Evolutionary conservation across 2,888 invertebrate species (phyloP), one percentile per base, ranked within the genome.

Genomic region (Cyclophora punctaria): DNA sequence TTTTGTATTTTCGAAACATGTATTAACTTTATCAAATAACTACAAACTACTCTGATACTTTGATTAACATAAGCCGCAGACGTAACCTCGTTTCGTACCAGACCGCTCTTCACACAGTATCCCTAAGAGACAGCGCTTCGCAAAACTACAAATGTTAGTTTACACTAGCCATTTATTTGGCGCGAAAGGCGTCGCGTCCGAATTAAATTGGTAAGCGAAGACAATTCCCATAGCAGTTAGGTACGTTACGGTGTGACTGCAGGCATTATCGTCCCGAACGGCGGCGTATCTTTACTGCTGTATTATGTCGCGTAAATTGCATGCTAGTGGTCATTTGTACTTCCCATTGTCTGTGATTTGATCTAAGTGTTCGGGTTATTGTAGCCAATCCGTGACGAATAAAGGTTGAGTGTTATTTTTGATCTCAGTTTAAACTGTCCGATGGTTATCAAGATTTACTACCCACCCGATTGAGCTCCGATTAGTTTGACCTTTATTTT

Each of bases 191-290:
- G 42, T 4, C 42, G 51, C 53, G 49, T 41, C 46, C 49, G 53
- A 57, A 55, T 57, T 58, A 52, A 56, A 57, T 44, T 49, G 54
- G 51, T 48, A 50, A 51, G 45, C 50, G 45, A 47, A 45, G 41
- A 57, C 57, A 54, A 58, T 57, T 58, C 61, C 56, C 57, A 51
- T 51, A 34, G 54, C 55, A 59, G 55, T 59, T 62, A 57, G 55
- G 35, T 48, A 57, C 57, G 35, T 48, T 48, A 44, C 56, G 52
- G 59, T 61, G 59, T 59, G 52, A 61, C 51, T 46, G 20, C 54
- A 55, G 50, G 48, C 55, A 51, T 49, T 54, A 52, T 48, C 46
- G 47, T 48, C 20, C 5, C 40, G 43, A 43, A 43, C 43, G 43
- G n/a, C 45, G 7, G 34, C n/a, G 4, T 37, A 37, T 37, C 37